Conservation (phyloP, 2,113 vertebrate genomes). For the Jaculus jaculus region DNA sequence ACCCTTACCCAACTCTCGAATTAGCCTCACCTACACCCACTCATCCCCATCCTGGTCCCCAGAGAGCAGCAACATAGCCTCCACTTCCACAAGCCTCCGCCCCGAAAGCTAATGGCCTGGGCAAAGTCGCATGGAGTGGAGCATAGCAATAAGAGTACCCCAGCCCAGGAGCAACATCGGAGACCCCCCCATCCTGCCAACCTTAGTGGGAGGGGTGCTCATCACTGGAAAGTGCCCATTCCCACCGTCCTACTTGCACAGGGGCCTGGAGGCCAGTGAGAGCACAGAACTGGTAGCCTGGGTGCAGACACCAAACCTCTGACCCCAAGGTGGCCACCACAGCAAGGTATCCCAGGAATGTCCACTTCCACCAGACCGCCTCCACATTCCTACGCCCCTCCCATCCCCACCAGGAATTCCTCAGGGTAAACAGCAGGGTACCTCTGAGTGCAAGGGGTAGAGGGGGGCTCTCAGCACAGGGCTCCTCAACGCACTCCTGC, state of each 20-base stretch:
- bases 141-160: background rate
- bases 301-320: background rate
- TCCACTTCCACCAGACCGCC: background rate
- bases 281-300: background rate
- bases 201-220: no score
- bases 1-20: background rate
- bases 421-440: background rate
- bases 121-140: background rate
- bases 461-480: background rate
- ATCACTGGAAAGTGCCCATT: rapidly evolving
- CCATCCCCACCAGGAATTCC: conserved; percentile 55
- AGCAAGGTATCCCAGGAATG: conserved; percentile 75
- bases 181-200: background rate
- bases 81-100: background rate
- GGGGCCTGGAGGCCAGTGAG: background rate
- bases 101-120: background rate
- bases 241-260: background rate
- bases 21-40: rapidly evolving
- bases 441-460: background rate
- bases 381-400: conserved; percentile 60
- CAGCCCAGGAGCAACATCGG: background rate
- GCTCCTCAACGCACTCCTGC: background rate
- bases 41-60: background rate
- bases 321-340: background rate
- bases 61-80: rapidly evolving